Percentiles rank a stretch among this genome's conserved stretches.
phyloP scores from a whole-genome alignment of 1,140 invertebrate genomes.

The Eufriesea mexicana region DNA sequence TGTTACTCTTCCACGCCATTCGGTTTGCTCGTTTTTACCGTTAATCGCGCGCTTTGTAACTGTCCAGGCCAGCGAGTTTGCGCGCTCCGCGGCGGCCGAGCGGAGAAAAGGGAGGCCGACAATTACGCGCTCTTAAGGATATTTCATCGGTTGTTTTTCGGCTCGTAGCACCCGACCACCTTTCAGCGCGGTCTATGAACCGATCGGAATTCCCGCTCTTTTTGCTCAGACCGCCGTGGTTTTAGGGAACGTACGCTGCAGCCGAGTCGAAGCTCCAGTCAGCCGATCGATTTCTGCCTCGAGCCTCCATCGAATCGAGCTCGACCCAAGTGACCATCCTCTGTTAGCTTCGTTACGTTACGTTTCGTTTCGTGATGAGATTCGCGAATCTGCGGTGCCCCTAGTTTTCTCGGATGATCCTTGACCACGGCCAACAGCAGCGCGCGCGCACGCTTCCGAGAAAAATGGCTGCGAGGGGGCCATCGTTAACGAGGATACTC shows the following conservation, averaged over 20 bases:
- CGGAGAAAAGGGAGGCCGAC: constrained; percentile 16
- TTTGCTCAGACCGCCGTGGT: not conserved
- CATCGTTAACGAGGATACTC: not conserved
- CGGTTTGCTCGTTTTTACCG: constrained; percentile 32
- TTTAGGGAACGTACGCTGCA: not conserved
- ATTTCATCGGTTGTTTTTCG: constrained; percentile 24
- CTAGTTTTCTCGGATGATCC: not conserved
- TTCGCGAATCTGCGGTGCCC: not conserved
- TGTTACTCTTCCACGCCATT: constrained; percentile 15
- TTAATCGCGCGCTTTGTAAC: constrained; percentile 54
- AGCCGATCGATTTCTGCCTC: not conserved
- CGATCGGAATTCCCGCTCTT: not conserved
- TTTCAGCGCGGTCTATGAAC: not conserved
- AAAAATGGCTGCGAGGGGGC: no score
- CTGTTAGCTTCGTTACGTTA: not conserved
- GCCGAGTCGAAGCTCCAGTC: not conserved
- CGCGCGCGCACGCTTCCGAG: not conserved
- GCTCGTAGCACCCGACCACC: not conserved
- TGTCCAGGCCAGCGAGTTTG: constrained; percentile 2
- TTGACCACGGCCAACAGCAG: not conserved
- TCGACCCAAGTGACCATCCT: no score
- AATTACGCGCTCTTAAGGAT: constrained; percentile 31
- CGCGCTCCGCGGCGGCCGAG: not conserved
- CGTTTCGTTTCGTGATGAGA: not conserved
- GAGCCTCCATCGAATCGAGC: no score